A percentile compares a stretch with the other conserved stretches of the same genome.
Conservation (phyloP, 2,888 invertebrate species). For the Harmothoe impar region DNA sequence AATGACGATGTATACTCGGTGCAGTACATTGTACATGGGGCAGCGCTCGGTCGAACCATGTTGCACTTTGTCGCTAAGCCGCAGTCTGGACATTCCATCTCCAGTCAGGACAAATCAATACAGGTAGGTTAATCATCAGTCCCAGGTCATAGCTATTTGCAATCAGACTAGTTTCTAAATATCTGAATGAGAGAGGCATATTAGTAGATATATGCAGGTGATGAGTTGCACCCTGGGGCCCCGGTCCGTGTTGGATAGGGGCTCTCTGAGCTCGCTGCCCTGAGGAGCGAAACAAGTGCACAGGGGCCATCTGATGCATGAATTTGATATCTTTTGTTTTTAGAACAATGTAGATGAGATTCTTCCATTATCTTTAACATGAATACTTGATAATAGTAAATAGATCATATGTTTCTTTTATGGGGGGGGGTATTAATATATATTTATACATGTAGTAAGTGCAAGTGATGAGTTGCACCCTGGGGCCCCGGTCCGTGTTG, state of each 20-base stretch:
- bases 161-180: too few species aligned
- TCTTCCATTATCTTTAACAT: too few species aligned
- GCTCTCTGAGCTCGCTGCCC: neutral
- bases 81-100: slow-evolving; percentile 74
- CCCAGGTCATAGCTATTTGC: too few species aligned
- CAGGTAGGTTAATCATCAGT: slow-evolving; percentile 83
- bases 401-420: too few species aligned
- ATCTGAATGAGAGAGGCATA: too few species aligned
- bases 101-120: slow-evolving; percentile 78
- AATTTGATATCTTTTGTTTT: too few species aligned
- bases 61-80: slow-evolving; percentile 78
- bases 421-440: too few species aligned
- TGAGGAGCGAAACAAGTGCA: slow-evolving; percentile 41
- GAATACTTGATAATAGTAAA: too few species aligned
- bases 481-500: slow-evolving; percentile 50
- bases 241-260: slow-evolving; percentile 50
- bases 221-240: slow-evolving; percentile 61
- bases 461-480: slow-evolving; percentile 59
- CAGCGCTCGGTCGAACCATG: slow-evolving; percentile 80
- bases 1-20: slow-evolving; percentile 75
- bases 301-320: slow-evolving; percentile 46
- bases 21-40: slow-evolving; percentile 79
- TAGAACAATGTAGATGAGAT: too few species aligned
- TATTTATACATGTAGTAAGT: neutral
- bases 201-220: neutral